Percentiles rank a stretch among this genome's conserved stretches.
Evolutionary conservation across 2,113 vertebrate species (phyloP).

Genomic region (Quiscalus mexicanus): DNA sequence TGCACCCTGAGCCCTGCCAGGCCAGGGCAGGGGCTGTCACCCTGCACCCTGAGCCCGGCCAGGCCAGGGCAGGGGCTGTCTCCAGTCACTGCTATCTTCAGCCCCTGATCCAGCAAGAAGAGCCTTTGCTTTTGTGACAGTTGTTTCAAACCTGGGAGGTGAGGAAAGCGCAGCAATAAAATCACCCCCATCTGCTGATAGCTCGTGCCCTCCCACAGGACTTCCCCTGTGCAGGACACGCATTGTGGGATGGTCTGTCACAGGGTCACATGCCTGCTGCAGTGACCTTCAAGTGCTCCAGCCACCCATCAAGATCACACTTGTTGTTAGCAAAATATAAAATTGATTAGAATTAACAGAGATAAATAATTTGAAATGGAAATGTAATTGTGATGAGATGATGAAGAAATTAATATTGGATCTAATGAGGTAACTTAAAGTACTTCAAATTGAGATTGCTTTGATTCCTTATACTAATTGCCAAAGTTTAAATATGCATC

Average conservation of each 20-base stretch:
- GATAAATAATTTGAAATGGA: constrained; percentile 68
- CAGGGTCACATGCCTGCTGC: neutral
- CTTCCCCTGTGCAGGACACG: neutral
- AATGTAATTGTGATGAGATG: constrained; percentile 63
- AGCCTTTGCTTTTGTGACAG: neutral
- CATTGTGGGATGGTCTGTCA: neutral
- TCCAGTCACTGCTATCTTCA: neutral
- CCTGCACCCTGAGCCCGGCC: neutral
- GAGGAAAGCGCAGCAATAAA: neutral
- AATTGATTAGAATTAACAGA: constrained; percentile 50
- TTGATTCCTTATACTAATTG: constrained; percentile 27
- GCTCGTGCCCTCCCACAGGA: neutral
- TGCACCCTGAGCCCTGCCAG: neutral
- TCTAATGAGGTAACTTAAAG: constrained; percentile 61
- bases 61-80: too few relatives aligned
- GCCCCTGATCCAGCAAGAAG: neutral
- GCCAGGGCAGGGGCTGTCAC: too few relatives aligned
- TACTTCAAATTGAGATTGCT: constrained; percentile 37
- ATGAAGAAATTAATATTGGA: constrained; percentile 58
- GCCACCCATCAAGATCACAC: neutral
- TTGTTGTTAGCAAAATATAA: constrained; percentile 59
- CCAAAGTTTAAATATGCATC: constrained; percentile 7
- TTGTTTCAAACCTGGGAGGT: neutral
- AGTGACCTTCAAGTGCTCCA: constrained; percentile 49
- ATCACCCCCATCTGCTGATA: neutral